Percentiles rank a stretch among this genome's conserved stretches.
phyloP scores from a whole-genome alignment of 2,797 vertebrate genomes.

The Rhinoraja longicauda region DNA sequence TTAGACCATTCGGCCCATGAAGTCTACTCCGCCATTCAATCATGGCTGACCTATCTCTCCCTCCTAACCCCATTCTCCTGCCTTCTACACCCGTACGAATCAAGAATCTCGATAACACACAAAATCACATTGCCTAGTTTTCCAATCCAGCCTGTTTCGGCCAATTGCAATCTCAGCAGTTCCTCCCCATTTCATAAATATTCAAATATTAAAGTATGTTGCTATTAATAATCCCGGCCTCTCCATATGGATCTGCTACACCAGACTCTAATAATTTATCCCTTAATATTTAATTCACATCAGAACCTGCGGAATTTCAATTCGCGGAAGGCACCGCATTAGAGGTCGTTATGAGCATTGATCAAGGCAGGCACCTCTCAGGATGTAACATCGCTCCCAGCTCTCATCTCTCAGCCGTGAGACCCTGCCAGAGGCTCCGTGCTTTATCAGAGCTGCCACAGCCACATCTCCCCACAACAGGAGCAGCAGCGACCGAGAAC shows the following conservation, averaged over 20 bases:
- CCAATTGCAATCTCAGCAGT: not conserved
- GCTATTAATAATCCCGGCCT: constrained; percentile 24
- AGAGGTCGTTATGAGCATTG: constrained; percentile 18
- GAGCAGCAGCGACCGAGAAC: not conserved
- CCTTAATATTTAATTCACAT: constrained; percentile 34
- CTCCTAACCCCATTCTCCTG: no score
- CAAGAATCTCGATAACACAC: no score
- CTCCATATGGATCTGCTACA: not conserved
- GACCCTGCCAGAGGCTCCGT: not conserved
- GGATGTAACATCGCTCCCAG: not conserved
- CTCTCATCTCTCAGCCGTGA: not conserved
- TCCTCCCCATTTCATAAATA: constrained; percentile 23
- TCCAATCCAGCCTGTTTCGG: not conserved
- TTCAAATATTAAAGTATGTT: constrained; percentile 17
- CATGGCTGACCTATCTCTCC: no score
- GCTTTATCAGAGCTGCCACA: not conserved
- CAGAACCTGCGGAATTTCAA: constrained; percentile 26
- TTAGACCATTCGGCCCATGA: no score
- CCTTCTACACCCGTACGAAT: no score
- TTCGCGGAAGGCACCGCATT: not conserved
- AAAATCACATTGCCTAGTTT: not conserved
- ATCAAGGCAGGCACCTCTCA: constrained; percentile 14
- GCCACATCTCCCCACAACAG: not conserved
- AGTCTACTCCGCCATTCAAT: no score
- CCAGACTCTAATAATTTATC: constrained; percentile 21